Conservation (phyloP, 2,113 vertebrate species). For the Xenopus borealis region DNA sequence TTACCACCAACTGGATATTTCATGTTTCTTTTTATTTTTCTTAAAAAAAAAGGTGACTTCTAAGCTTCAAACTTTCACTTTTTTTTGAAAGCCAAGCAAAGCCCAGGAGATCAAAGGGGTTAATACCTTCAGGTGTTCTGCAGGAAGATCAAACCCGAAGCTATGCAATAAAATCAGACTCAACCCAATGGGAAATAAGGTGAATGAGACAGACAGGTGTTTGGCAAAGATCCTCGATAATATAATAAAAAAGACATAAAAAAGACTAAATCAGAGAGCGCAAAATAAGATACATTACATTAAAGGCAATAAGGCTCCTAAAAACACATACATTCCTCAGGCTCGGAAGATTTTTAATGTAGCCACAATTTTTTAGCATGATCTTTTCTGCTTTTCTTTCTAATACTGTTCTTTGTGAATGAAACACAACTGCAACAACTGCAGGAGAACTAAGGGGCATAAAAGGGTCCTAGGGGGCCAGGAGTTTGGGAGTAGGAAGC, state of each 20-base stretch:
- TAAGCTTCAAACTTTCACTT: constrained; percentile 1
- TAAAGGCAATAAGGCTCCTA: constrained; percentile 15
- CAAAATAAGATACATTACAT: constrained; percentile 4
- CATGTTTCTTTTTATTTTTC: background rate
- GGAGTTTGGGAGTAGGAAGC: no score
- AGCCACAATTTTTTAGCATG: no score
- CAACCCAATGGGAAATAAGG: constrained; percentile 34
- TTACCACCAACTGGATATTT: background rate
- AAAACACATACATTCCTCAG: background rate
- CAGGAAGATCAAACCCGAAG: constrained; percentile 21
- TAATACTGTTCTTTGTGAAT: no score
- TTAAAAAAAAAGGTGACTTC: no score
- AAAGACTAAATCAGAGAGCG: constrained; percentile 8
- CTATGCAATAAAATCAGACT: constrained; percentile 38
- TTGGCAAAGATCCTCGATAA: constrained; percentile 11
- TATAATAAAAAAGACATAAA: constrained; percentile 12
- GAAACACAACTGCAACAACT: no score
- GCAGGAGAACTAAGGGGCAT: no score
- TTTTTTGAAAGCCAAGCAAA: constrained; percentile 17
- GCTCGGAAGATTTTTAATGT: constrained; percentile 3
- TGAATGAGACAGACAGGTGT: constrained; percentile 25
- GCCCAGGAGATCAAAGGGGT: constrained; percentile 11
- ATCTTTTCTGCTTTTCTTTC: background rate
- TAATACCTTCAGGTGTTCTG: constrained; percentile 14
- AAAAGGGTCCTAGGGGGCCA: no score